phyloP scores from a whole-genome alignment of 2,113 vertebrate genomes.

The Limnothrissa miodon region DNA sequence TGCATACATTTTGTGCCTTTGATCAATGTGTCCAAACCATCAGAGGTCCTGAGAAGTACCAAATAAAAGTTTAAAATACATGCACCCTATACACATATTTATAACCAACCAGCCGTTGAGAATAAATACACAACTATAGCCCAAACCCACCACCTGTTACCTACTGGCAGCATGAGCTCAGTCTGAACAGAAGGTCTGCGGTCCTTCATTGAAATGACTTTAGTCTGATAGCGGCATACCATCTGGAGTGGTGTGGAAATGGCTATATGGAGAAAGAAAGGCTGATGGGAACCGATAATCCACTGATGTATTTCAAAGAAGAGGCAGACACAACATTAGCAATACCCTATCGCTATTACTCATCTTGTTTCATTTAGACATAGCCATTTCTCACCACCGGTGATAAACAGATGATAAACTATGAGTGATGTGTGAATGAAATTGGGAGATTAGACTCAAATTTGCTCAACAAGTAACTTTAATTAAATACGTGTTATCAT shows the following conservation, averaged over 20 bases:
- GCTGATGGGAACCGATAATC: not conserved
- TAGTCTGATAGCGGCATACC: not conserved
- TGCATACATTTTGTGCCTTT: no score
- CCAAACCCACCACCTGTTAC: not conserved
- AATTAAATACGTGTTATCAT: not conserved
- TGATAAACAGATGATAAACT: not conserved
- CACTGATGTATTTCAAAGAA: not conserved
- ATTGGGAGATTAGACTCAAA: not conserved
- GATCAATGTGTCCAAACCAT: not conserved
- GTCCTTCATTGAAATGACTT: not conserved
- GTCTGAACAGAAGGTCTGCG: not conserved
- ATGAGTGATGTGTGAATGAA: not conserved
- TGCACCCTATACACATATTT: not conserved
- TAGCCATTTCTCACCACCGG: not conserved
- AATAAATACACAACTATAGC: not conserved
- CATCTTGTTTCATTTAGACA: conserved; percentile 6
- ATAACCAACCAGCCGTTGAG: not conserved
- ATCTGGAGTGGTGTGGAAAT: not conserved
- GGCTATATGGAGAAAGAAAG: not conserved
- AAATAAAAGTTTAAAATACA: not conserved
- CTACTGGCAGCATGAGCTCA: not conserved
- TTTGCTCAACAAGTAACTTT: not conserved
- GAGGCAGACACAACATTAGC: not conserved
- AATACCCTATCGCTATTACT: not conserved
- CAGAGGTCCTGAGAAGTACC: no score